These are phyloP conservation scores for Cathartes aura DNA, from an alignment of 2,113 vertebrate genomes.

Conservation along the genomic window DNA sequence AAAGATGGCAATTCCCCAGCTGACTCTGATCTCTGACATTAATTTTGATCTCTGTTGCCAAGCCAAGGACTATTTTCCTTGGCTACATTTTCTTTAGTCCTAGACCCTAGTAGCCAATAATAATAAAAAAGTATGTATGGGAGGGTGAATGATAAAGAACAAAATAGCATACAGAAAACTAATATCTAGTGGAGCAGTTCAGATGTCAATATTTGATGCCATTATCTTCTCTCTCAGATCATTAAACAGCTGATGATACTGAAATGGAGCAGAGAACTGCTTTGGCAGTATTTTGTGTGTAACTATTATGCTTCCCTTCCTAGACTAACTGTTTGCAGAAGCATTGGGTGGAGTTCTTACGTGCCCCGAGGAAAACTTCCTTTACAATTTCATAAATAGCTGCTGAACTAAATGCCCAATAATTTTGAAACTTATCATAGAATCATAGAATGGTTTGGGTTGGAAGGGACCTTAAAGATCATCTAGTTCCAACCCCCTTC, in stretches of 20 bases:
- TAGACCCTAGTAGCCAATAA: neutral
- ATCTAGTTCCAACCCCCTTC: too few relatives aligned
- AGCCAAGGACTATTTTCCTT: neutral
- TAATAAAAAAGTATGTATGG: neutral
- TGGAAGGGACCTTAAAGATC: too few relatives aligned
- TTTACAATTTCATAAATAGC: conserved; percentile 2
- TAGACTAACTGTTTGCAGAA: conserved; percentile 20
- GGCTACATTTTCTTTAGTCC: neutral
- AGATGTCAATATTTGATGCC: conserved; percentile 58
- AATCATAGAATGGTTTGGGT: too few relatives aligned
- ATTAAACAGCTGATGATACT: conserved; percentile 61
- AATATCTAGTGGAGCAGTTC: conserved; percentile 44
- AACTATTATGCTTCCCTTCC: conserved; percentile 19
- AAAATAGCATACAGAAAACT: conserved; percentile 46
- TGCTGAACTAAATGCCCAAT: neutral
- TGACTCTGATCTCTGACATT: neutral
- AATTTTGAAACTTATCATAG: neutral
- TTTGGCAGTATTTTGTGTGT: conserved; percentile 34
- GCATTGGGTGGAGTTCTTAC: neutral
- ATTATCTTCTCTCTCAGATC: conserved; percentile 55
- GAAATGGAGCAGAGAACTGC: conserved; percentile 35
- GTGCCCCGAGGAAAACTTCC: conserved; percentile 2
- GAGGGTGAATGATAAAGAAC: neutral
- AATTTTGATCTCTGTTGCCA: neutral
- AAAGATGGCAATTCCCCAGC: neutral